These are phyloP conservation scores for Drosophila nannoptera DNA, from an alignment of 1,140 invertebrate species.

Conservation along the genomic window DNA sequence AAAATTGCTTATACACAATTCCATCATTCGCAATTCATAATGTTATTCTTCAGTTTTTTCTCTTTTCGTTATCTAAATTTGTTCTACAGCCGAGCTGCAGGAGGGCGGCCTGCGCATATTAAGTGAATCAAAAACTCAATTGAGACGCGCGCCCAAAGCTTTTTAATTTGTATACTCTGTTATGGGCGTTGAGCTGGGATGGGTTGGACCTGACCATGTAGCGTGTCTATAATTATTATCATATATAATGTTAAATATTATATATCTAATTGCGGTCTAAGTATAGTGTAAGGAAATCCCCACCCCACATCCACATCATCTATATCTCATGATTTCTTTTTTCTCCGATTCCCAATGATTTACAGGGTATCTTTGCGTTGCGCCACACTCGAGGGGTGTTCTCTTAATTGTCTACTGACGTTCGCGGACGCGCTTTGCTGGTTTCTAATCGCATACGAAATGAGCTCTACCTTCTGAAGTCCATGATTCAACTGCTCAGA, in stretches of 20 bases:
- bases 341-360: neutral
- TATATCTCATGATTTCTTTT: too few relatives aligned
- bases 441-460: slow-evolving; percentile 48
- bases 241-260: neutral
- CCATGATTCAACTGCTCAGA: neutral
- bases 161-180: slow-evolving; percentile 13
- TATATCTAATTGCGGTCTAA: neutral
- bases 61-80: slow-evolving; percentile 30
- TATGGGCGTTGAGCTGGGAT: neutral
- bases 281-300: too few relatives aligned
- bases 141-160: slow-evolving; percentile 9
- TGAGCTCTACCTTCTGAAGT: slow-evolving; percentile 24
- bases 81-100: slow-evolving; percentile 50
- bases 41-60: slow-evolving; percentile 6
- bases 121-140: slow-evolving; percentile 52
- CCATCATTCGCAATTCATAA: slow-evolving; percentile 35
- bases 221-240: neutral
- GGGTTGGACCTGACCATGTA: neutral
- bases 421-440: slow-evolving; percentile 64
- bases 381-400: neutral
- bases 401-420: slow-evolving; percentile 66
- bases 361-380: slow-evolving; percentile 2
- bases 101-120: slow-evolving; percentile 46
- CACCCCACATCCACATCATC: too few relatives aligned
- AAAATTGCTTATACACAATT: slow-evolving; percentile 34